phyloP scores from a whole-genome alignment of 2,888 invertebrate species.

The Tachina grossa region DNA sequence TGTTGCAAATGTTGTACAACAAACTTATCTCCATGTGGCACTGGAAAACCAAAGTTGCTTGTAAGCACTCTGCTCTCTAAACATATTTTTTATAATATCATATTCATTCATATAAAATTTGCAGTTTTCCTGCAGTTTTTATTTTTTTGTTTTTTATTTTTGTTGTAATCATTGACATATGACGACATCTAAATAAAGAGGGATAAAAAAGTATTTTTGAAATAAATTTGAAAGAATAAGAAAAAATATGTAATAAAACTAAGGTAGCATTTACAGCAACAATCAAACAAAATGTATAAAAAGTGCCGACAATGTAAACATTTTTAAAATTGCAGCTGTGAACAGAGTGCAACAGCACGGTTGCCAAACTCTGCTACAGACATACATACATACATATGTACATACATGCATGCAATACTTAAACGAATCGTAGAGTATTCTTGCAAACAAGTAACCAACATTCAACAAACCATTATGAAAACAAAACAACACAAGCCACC shows the following conservation, averaged over 20 bases:
- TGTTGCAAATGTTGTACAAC: slow-evolving; percentile 10
- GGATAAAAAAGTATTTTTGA: slow-evolving; percentile 1
- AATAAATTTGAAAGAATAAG: slow-evolving; percentile 25
- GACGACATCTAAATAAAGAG: slow-evolving; percentile 52
- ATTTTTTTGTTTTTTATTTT: not conserved
- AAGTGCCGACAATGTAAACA: slow-evolving; percentile 72
- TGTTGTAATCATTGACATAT: slow-evolving; percentile 49
- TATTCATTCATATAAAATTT: slow-evolving; percentile 49
- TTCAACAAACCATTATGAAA: slow-evolving; percentile 58
- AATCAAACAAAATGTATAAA: slow-evolving; percentile 55
- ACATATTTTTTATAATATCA: slow-evolving; percentile 9
- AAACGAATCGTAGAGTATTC: not conserved
- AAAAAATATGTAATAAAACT: slow-evolving; percentile 4
- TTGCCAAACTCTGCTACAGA: slow-evolving; percentile 2
- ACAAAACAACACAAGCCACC: slow-evolving; percentile 22
- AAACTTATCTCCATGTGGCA: slow-evolving; percentile 12
- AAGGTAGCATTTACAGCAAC: slow-evolving; percentile 45
- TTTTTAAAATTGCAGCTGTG: slow-evolving; percentile 70
- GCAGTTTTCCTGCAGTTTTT: not conserved
- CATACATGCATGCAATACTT: slow-evolving; percentile 13
- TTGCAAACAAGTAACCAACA: slow-evolving; percentile 52
- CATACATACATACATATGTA: too few species aligned
- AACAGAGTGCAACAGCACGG: slow-evolving; percentile 60
- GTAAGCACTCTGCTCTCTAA: not conserved
- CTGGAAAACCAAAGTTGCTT: not conserved